Base-by-base conservation (phyloP, 1,140 invertebrate genomes). In the Drosophila sp. region DNA sequence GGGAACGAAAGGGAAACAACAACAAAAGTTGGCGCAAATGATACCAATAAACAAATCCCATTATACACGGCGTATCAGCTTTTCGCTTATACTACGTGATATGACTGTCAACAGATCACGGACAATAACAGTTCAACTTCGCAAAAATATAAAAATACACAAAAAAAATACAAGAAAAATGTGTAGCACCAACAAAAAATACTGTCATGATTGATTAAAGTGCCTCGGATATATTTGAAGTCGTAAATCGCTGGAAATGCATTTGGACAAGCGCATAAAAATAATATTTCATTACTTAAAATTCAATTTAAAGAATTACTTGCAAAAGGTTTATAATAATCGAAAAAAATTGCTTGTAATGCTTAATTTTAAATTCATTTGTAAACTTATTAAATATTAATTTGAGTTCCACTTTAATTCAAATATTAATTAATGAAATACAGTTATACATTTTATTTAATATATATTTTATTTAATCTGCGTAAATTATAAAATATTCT, bases 41-140 rank as follows among this genome's bases (percentile, higher is more conserved):
- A 90, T 91, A 90, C 86, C 90, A 91, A 91, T 91, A 91, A 91
- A 91, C 90, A 91, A 91, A 91, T 91, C 90, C 90, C 89, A 91
- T 91, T 91, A 91, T 90, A 91, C 82, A 91, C 86, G 84, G 81
- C 76, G 84, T 90, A 91, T 91, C 90, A 91, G 87, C 86, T 91
- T 91, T 89, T 77, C 90, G 74, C 80, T 87, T 76, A 76, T 84
- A 73, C 83, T 91, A 91, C 89, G 90, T 91, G 89, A 90, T 76
- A 74, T 74, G 89, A 91, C 76, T 91, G 72, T 78, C 75, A 89
- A 90, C 51, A 63, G 54, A 50, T 54, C 36, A 53, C 29, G 34
- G 25, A 40, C 38, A 59, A 58, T 32, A 46, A 50, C 21, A 62
- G 27, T 29, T 32, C 64, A 71, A 87, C 25, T 7, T 5, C 45